Evolutionary conservation across 92 coral and sea anemone genomes (phyloP).

Genomic region (Scolanthus callimorphus): DNA sequence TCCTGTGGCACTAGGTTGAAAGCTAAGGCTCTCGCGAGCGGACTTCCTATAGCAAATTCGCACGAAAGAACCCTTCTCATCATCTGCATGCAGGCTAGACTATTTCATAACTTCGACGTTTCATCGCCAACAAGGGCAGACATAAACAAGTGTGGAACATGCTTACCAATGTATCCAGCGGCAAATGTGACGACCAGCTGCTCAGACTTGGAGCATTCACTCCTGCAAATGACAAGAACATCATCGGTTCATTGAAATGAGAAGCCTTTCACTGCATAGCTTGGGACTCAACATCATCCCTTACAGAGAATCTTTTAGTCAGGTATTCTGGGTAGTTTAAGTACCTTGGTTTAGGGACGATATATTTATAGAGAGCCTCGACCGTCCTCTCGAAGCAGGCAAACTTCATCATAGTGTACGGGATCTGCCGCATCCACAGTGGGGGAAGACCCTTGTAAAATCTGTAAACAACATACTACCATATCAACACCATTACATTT

Average conservation of each 20-base stretch:
- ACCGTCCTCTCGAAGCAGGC: constrained; percentile 99
- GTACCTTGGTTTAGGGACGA: constrained; percentile 98
- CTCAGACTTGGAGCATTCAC: constrained; percentile 80
- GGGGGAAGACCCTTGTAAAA: constrained; percentile 99
- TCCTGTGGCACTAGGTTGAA: too few relatives aligned
- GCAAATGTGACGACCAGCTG: constrained; percentile 96
- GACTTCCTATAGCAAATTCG: too few relatives aligned
- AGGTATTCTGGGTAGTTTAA: not conserved
- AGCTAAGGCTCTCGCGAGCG: too few relatives aligned
- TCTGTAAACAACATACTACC: too few relatives aligned
- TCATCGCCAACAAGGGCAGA: too few relatives aligned
- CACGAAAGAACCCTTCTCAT: too few relatives aligned
- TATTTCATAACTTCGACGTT: too few relatives aligned
- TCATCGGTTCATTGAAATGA: not conserved
- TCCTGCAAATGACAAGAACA: constrained; percentile 39
- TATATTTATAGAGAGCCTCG: constrained; percentile 83
- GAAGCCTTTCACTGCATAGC: not conserved
- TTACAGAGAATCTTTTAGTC: too few relatives aligned
- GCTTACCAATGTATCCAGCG: constrained; percentile 97
- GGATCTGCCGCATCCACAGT: constrained; percentile 97
- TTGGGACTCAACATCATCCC: too few relatives aligned
- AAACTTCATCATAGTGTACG: constrained; percentile 99
- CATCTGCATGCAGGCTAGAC: too few relatives aligned
- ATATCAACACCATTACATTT: too few relatives aligned
- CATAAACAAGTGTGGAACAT: too few relatives aligned